These are phyloP conservation scores for Drosophila ficusphila DNA, from an alignment of 1,140 invertebrate genomes.

Conservation along the genomic window DNA sequence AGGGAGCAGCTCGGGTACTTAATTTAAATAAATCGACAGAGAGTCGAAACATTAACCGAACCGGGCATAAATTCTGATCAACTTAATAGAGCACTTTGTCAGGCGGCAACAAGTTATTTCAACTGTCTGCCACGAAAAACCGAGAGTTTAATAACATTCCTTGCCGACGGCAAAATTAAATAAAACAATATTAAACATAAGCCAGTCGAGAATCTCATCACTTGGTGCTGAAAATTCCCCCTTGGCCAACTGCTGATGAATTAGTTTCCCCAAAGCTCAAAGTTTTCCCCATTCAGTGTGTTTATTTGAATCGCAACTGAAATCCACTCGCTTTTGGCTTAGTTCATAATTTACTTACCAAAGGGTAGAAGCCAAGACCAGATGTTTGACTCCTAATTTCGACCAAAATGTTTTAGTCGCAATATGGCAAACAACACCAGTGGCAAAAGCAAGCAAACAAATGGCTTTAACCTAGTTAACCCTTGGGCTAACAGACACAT, in stretches of 20 bases:
- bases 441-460: slow-evolving; percentile 14
- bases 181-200: neutral
- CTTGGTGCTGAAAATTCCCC: neutral
- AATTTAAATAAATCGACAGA: slow-evolving; percentile 57
- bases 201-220: neutral
- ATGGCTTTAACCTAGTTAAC: slow-evolving; percentile 10
- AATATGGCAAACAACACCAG: slow-evolving; percentile 14
- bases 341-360: slow-evolving; percentile 42
- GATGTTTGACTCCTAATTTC: slow-evolving; percentile 28
- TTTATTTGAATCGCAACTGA: slow-evolving; percentile 2
- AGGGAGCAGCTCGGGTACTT: slow-evolving; percentile 16
- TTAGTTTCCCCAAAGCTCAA: slow-evolving; percentile 44
- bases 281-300: slow-evolving; percentile 10
- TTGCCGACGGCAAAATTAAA: neutral
- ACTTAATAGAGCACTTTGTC: slow-evolving; percentile 43
- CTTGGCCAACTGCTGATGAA: slow-evolving; percentile 14
- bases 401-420: slow-evolving; percentile 28
- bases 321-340: slow-evolving; percentile 8
- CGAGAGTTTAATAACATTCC: slow-evolving; percentile 12
- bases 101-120: slow-evolving; percentile 31
- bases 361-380: slow-evolving; percentile 31
- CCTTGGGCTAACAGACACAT: slow-evolving; percentile 11
- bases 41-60: slow-evolving; percentile 1
- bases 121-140: neutral
- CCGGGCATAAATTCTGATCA: slow-evolving; percentile 39